A percentile compares a stretch with the other conserved stretches of the same genome.
phyloP scores from a whole-genome alignment of 2,113 vertebrate genomes.

The Probosciger aterrimus region DNA sequence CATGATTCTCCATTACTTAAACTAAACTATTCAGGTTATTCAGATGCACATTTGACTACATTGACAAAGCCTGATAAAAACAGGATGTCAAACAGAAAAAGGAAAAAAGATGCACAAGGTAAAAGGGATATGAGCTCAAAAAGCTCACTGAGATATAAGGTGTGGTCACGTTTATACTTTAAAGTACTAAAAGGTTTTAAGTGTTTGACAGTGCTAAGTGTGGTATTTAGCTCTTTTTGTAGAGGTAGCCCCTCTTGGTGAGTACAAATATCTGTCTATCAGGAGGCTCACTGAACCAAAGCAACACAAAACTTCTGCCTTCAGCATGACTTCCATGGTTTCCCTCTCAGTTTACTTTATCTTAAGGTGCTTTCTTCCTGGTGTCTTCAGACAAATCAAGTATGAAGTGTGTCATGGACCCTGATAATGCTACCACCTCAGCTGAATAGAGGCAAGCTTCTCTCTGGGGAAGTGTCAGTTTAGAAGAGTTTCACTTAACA shows the following conservation, averaged over 20 bases:
- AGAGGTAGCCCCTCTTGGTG: neutral
- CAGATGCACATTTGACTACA: neutral
- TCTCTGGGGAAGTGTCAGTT: neutral
- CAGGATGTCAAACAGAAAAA: neutral
- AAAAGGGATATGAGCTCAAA: neutral
- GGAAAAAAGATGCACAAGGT: neutral
- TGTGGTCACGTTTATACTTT: neutral
- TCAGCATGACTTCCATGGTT: neutral
- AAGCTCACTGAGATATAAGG: neutral
- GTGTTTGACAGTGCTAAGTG: neutral
- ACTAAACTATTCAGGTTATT: neutral
- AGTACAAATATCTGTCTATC: neutral
- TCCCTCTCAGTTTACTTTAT: neutral
- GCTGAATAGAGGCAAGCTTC: neutral
- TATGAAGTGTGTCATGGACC: neutral
- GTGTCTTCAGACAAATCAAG: neutral
- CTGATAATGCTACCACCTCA: neutral
- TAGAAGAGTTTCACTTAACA: neutral
- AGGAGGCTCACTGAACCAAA: neutral
- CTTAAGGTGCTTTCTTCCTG: neutral
- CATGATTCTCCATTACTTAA: neutral
- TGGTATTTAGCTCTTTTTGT: neutral
- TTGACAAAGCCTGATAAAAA: neutral
- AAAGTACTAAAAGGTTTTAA: neutral
- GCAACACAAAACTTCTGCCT: neutral